These are phyloP conservation scores for Thymelicus acteon DNA, from an alignment of 2,888 invertebrate species.

Conservation along the genomic window DNA sequence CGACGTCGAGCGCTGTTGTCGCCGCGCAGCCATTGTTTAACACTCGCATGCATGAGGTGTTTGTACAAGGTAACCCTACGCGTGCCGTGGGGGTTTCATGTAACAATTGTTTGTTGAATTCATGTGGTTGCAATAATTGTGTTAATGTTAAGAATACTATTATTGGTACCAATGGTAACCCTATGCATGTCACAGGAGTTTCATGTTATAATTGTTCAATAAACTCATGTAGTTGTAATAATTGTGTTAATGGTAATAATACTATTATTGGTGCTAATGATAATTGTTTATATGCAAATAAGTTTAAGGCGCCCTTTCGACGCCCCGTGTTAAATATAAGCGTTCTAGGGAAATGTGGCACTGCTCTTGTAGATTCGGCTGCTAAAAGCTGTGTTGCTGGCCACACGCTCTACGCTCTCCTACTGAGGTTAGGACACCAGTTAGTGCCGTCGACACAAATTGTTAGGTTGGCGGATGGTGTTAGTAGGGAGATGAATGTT, in stretches of 20 bases:
- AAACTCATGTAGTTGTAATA: too few relatives aligned
- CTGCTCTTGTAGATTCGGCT: conserved; percentile 11
- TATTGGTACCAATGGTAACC: too few relatives aligned
- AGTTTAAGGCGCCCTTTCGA: background rate
- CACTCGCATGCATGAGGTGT: background rate
- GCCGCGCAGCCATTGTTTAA: background rate
- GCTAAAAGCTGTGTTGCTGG: conserved; percentile 23
- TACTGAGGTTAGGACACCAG: conserved; percentile 7
- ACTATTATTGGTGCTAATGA: background rate
- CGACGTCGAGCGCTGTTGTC: too few relatives aligned
- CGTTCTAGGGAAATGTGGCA: conserved; percentile 8
- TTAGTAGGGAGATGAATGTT: conserved; percentile 9
- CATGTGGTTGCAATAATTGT: too few relatives aligned
- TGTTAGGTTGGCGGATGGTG: conserved; percentile 20
- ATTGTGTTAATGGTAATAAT: too few relatives aligned
- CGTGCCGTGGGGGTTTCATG: background rate
- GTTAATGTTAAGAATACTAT: too few relatives aligned
- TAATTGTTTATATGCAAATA: background rate
- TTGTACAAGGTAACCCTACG: conserved; percentile 1
- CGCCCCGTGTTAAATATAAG: background rate
- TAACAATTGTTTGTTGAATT: background rate
- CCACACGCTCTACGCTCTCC: conserved; percentile 16
- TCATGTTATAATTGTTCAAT: too few relatives aligned
- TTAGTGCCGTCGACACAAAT: conserved; percentile 3
- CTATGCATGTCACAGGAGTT: too few relatives aligned